A percentile compares a stretch with the other conserved stretches of the same genome.
Evolutionary conservation across 2,113 vertebrate genomes (phyloP).

Genomic region (Alligator mississippiensis): DNA sequence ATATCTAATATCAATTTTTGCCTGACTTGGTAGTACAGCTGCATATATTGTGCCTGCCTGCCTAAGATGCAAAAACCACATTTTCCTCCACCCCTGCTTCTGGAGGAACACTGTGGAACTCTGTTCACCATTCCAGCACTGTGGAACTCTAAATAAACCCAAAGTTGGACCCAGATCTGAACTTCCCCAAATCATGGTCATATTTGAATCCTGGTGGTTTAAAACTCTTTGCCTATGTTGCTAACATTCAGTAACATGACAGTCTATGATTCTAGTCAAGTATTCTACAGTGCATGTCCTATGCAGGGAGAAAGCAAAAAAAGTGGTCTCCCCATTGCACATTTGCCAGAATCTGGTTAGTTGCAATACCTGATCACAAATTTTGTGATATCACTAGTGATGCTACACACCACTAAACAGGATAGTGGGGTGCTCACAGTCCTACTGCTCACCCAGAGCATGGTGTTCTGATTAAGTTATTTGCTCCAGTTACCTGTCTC

Average conservation of each 20-base stretch:
- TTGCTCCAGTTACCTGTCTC: too few relatives aligned
- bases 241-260: neutral
- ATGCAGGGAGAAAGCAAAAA: neutral
- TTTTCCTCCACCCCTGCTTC: too few relatives aligned
- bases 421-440: neutral
- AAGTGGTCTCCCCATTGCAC: neutral
- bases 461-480: neutral
- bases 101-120: too few relatives aligned
- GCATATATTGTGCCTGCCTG: neutral
- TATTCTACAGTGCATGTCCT: neutral
- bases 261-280: neutral
- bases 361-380: neutral
- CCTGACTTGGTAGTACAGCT: neutral
- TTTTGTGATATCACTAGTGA: neutral
- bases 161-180: neutral
- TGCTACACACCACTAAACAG: neutral
- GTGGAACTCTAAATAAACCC: neutral
- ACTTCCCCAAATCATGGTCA: neutral
- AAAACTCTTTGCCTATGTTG: neutral
- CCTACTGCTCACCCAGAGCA: neutral
- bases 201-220: neutral
- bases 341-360: neutral
- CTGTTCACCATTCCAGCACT: neutral
- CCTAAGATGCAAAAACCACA: neutral
- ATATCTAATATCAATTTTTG: neutral